Base-by-base conservation (phyloP, 2,113 vertebrate genomes). In the Benthochromis sp. region DNA sequence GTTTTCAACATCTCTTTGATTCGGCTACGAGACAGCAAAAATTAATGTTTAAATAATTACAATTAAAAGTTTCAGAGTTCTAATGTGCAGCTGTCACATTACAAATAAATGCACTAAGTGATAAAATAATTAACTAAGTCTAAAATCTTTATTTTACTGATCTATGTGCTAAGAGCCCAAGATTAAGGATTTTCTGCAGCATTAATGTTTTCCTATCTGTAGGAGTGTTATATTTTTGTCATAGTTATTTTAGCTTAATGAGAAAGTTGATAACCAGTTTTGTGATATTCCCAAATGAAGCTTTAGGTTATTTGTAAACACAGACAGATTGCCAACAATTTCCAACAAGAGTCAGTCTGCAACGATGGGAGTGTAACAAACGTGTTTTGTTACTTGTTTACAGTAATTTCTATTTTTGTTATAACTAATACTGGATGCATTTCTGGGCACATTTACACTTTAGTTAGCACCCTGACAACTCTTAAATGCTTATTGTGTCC, bases 341-440 rank as follows among this genome's bases (percentile, higher is more conserved):
- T 34, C 27, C 16, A 61, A 63, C 29, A 73, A 73, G 40, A 17
- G 21, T 76, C 69, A 19, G 69, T 47, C 69, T 76, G 9, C 14
- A 76, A 45, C 3, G 0, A 11, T 47, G 69, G 31, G 61, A 66
- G 31, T 38, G 9, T 66, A 66, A 36, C 31, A 36, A 66, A 2
- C 17, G 61, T 66, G 31, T n/a, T 38, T 66, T 5, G 4, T n/a
- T 0, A 66, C 2, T 38, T 66, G 31, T 38, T 36, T 66, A 66
- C 17, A 0, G 61, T 66, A 12, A 66, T 66, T 66, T 66, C 10
- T 5, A 66, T 38, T 0, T 66, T 38, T 38, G 6, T 66, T 36
- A 12, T 66, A 66, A n/a, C 61, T 66, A 38, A 66, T 66, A 66
- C 31, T 66, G 61, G 31, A 1, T n/a, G 4, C 6, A 66, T 66